A percentile compares a stretch with the other conserved stretches of the same genome.
phyloP scores from a whole-genome alignment of 1,140 invertebrate species.

The Pentalonia nigronervosa region DNA sequence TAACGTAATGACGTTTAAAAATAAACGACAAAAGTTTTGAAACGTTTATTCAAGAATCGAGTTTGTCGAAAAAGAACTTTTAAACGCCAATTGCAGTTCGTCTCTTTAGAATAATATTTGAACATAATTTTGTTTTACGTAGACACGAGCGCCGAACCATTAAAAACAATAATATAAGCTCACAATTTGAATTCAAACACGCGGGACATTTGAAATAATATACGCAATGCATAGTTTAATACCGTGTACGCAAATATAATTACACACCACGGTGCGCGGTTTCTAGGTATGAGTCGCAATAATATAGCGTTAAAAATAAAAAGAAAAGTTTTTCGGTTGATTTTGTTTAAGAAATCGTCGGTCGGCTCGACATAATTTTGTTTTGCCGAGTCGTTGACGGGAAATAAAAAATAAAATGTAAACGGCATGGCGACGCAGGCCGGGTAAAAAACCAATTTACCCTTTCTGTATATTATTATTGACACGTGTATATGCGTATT shows the following conservation, averaged over 20 bases:
- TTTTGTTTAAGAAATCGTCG: neutral
- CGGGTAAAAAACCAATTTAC: conserved; percentile 4
- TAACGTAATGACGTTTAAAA: conserved; percentile 33
- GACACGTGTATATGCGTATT: neutral
- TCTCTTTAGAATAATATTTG: neutral
- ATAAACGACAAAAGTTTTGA: conserved; percentile 30
- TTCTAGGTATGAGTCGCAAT: neutral
- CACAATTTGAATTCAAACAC: neutral
- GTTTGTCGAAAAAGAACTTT: neutral
- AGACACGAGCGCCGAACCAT: neutral
- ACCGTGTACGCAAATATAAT: neutral
- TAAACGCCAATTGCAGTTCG: neutral
- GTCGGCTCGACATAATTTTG: neutral
- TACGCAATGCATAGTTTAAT: neutral
- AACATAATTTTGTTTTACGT: neutral
- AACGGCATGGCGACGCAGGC: neutral
- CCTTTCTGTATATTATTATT: neutral
- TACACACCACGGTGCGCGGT: neutral
- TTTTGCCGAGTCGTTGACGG: neutral
- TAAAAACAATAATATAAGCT: neutral
- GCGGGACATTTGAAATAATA: neutral
- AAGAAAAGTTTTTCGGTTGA: neutral
- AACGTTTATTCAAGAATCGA: conserved; percentile 8
- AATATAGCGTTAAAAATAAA: neutral
- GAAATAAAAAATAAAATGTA: neutral